Conservation (phyloP, 2,113 vertebrate species). For the Centropus bengalensis region DNA sequence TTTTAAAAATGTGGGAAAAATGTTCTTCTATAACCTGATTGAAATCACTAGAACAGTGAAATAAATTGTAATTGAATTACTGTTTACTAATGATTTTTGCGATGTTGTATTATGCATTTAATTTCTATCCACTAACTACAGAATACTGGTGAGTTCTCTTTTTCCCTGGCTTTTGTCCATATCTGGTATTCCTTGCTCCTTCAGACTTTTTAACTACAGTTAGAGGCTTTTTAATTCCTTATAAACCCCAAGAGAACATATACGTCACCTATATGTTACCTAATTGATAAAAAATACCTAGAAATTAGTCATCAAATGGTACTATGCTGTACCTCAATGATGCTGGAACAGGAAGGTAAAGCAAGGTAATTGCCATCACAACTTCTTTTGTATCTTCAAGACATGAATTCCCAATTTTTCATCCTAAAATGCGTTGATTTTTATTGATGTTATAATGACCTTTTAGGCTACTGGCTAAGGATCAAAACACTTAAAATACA, state of each 20-base stretch:
- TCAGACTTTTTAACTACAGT: background rate
- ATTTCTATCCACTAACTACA: background rate
- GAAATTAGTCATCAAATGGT: background rate
- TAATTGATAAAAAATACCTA: background rate
- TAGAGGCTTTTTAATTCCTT: background rate
- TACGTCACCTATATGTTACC: background rate
- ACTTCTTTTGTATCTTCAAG: background rate
- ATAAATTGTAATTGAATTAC: background rate
- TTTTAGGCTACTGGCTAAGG: background rate
- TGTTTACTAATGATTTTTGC: background rate
- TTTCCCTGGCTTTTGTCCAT: background rate
- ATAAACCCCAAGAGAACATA: background rate
- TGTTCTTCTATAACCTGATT: background rate
- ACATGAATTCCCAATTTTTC: background rate
- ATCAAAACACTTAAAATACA: background rate
- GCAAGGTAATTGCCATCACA: background rate
- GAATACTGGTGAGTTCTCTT: background rate
- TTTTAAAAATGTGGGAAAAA: background rate
- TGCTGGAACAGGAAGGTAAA: background rate
- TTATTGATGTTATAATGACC: background rate
- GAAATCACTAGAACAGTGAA: background rate
- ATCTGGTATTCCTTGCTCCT: background rate
- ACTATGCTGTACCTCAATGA: background rate
- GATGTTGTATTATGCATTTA: background rate
- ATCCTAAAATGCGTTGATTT: background rate